Percentiles rank a stretch among this genome's conserved stretches.
These are phyloP conservation scores for Vulpes ferrilata DNA, from an alignment of 2,113 vertebrate species.

Conservation along the genomic window DNA sequence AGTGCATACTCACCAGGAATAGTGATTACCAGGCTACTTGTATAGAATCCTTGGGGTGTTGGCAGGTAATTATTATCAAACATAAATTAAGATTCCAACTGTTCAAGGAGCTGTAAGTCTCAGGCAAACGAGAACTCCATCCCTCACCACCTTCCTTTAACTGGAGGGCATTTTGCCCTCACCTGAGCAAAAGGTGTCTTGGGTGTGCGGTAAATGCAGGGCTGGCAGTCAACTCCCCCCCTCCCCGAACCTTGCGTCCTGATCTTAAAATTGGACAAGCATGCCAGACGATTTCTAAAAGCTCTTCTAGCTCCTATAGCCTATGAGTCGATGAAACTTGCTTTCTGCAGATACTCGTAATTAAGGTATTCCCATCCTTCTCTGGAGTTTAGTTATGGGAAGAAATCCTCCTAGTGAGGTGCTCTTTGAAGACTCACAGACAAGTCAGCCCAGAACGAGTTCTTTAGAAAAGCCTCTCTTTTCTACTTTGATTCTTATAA, in stretches of 20 bases:
- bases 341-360: too few species aligned
- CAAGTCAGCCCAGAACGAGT: neutral
- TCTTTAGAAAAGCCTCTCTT: neutral
- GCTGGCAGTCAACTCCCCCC: rapidly evolving
- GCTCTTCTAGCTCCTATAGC: neutral
- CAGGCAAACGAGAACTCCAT: rapidly evolving
- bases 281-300: rapidly evolving
- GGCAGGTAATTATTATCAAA: neutral
- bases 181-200: rapidly evolving
- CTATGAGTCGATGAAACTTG: neutral
- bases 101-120: neutral
- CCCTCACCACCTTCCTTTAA: neutral
- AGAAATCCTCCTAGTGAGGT: neutral
- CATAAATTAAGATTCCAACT: neutral
- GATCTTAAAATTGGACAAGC: neutral
- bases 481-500: neutral
- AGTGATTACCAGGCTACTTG: neutral
- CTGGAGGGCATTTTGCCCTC: rapidly evolving
- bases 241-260: neutral
- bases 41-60: neutral
- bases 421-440: neutral
- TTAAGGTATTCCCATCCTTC: neutral
- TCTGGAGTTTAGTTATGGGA: too few species aligned
- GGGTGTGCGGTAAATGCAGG: rapidly evolving
- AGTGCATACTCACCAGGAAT: neutral